These are phyloP conservation scores for Sepiola atlantica DNA, from an alignment of 2,888 invertebrate species.

Conservation along the genomic window DNA sequence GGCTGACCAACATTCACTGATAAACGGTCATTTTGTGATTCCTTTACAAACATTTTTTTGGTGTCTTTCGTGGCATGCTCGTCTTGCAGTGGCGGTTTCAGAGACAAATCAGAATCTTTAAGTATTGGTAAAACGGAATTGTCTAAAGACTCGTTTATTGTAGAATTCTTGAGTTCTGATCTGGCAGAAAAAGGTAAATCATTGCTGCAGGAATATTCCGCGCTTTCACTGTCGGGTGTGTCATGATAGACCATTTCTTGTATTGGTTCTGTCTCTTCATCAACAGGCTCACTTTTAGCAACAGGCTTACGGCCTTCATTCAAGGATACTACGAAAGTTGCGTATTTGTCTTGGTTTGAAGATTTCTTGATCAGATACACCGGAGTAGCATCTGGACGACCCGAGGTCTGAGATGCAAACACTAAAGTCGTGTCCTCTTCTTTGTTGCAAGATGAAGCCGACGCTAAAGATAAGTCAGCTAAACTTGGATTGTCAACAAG, in stretches of 20 bases:
- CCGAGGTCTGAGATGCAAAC: not conserved
- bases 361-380: conserved; percentile 12
- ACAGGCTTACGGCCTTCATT: not conserved
- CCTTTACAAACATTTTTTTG: not conserved
- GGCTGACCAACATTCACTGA: not conserved
- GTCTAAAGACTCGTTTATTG: not conserved
- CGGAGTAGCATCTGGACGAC: not conserved
- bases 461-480: not conserved
- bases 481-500: not conserved
- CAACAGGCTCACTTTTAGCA: not conserved
- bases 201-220: not conserved
- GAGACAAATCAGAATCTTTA: not conserved
- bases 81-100: not conserved
- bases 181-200: not conserved
- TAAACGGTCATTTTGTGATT: not conserved
- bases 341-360: not conserved
- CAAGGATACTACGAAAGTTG: not conserved
- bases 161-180: not conserved
- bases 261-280: not conserved
- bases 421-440: not conserved
- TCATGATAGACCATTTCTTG: not conserved
- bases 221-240: not conserved
- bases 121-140: not conserved
- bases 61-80: not conserved
- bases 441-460: not conserved